These are phyloP conservation scores for Ditylenchus weischeri DNA, from an alignment of 2,888 invertebrate genomes.

Conservation along the genomic window DNA sequence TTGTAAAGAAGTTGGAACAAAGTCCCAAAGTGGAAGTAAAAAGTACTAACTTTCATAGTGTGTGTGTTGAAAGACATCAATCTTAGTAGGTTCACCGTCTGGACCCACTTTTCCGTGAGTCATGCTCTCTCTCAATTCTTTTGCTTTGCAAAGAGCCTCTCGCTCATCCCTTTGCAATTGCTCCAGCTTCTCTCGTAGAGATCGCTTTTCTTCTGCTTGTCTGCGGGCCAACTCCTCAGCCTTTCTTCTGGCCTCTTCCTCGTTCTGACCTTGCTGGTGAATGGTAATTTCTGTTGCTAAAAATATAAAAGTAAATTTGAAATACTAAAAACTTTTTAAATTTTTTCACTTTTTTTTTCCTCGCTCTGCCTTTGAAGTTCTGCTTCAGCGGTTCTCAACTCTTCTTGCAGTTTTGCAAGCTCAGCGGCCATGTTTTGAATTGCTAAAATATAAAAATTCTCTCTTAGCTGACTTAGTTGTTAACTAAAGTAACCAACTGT, in stretches of 20 bases:
- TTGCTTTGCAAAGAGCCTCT: not conserved
- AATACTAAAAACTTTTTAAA: not conserved
- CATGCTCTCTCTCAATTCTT: not conserved
- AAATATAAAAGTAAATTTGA: not conserved
- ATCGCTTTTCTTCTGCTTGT: not conserved
- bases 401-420: not conserved
- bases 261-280: not conserved
- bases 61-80: slow-evolving; percentile 2
- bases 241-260: not conserved
- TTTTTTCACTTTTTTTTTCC: not conserved
- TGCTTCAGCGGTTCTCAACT: not conserved
- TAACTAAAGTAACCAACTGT: not conserved
- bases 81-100: not conserved
- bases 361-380: not conserved
- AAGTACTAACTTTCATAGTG: not conserved
- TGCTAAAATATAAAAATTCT: not conserved
- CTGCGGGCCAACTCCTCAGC: slow-evolving; percentile 1
- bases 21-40: too few species aligned
- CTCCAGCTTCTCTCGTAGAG: not conserved
- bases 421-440: not conserved
- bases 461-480: not conserved
- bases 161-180: not conserved
- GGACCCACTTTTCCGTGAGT: not conserved
- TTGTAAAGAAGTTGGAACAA: too few species aligned
- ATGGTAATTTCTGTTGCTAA: too few species aligned